phyloP scores from a whole-genome alignment of 2,888 invertebrate species.

The Norana najaformis region DNA sequence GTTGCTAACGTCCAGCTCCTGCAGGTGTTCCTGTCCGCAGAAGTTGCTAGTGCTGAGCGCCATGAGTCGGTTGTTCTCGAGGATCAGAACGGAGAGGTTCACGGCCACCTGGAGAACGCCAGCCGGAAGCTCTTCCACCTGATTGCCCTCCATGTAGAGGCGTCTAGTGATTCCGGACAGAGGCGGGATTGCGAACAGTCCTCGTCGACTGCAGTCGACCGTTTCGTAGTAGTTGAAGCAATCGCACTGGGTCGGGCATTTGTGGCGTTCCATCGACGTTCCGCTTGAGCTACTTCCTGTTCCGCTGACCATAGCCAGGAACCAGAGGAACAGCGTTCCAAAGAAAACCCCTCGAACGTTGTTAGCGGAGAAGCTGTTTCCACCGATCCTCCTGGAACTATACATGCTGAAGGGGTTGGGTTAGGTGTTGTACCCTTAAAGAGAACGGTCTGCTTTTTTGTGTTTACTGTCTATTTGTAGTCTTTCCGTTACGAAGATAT shows the following conservation, averaged over 20 bases:
- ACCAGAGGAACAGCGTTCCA: neutral
- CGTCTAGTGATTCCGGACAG: conserved; percentile 31
- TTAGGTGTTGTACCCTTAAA: too few species aligned
- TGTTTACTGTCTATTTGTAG: neutral
- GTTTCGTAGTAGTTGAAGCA: conserved; percentile 44
- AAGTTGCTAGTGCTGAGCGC: conserved; percentile 35
- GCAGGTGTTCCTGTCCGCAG: conserved; percentile 38
- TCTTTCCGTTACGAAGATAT: neutral
- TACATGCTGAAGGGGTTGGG: neutral
- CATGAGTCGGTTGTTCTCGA: conserved; percentile 40
- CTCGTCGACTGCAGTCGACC: conserved; percentile 43
- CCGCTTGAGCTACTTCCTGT: conserved; percentile 9
- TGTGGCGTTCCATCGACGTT: conserved; percentile 16
- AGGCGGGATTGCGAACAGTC: conserved; percentile 33
- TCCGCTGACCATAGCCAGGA: neutral
- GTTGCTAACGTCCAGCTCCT: conserved; percentile 41
- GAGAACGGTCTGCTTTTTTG: neutral
- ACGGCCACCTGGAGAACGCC: conserved; percentile 31
- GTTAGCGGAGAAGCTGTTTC: neutral
- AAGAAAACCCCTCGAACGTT: neutral
- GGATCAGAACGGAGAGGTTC: conserved; percentile 39
- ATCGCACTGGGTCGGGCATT: conserved; percentile 44
- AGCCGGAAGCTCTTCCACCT: conserved; percentile 35
- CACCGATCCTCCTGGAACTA: neutral
- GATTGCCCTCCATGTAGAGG: conserved; percentile 44